A percentile compares a stretch with the other conserved stretches of the same genome.
Conservation (phyloP, 1,140 invertebrate species). For the Chelonus insularis region DNA sequence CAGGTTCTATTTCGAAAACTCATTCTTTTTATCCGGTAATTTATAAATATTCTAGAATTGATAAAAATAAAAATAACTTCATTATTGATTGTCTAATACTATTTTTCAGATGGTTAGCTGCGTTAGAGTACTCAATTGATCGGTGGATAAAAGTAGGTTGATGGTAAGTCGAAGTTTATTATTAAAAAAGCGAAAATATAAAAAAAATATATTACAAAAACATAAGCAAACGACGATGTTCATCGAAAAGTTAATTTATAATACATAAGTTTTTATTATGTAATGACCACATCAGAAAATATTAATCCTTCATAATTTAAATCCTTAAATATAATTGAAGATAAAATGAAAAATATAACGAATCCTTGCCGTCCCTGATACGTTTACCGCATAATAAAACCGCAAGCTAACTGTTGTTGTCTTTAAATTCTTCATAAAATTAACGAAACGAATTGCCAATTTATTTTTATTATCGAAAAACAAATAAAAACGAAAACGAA, state of each 20-base stretch:
- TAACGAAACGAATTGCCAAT: too few relatives aligned
- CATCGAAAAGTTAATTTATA: too few relatives aligned
- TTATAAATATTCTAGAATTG: too few relatives aligned
- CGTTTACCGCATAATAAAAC: not conserved
- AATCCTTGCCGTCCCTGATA: conserved; percentile 13
- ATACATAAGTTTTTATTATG: too few relatives aligned
- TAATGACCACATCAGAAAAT: too few relatives aligned
- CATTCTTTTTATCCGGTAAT: too few relatives aligned
- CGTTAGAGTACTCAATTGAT: conserved; percentile 92
- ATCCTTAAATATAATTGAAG: not conserved
- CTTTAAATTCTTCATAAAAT: not conserved
- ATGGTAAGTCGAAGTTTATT: conserved; percentile 39
- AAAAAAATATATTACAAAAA: not conserved
- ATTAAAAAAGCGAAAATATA: not conserved
- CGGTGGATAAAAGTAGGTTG: conserved; percentile 91
- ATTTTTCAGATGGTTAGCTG: conserved; percentile 85
- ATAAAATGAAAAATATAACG: not conserved
- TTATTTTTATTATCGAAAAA: too few relatives aligned
- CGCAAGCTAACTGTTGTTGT: conserved; percentile 2
- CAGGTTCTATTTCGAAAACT: too few relatives aligned
- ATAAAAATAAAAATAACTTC: not conserved
- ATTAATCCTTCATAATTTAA: not conserved
- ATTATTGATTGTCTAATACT: conserved; percentile 30
- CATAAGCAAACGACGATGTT: too few relatives aligned
- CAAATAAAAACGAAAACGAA: too few relatives aligned